Conservation (phyloP, 2,113 vertebrate genomes). For the Bolborhynchus lineola region DNA sequence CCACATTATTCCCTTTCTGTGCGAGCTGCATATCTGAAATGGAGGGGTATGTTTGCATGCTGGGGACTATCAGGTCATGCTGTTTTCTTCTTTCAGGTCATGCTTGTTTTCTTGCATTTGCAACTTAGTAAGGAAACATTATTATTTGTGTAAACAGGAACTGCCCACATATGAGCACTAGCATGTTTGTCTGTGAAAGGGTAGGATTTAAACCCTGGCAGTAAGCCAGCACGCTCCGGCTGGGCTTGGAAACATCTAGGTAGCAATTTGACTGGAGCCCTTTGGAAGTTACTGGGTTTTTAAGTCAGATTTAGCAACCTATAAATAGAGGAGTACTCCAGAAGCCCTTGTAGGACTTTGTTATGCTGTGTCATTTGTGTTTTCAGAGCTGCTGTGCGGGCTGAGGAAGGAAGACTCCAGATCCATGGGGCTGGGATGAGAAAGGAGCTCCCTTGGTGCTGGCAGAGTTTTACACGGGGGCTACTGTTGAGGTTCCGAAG, state of each 20-base stretch:
- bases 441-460: background rate
- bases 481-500: background rate
- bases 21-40: background rate
- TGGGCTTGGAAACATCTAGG: slow-evolving; percentile 40
- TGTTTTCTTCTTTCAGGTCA: background rate
- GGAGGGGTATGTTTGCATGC: background rate
- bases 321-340: slow-evolving; percentile 52
- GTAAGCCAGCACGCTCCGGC: background rate
- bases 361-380: slow-evolving; percentile 49
- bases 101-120: slow-evolving; percentile 14
- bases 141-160: slow-evolving; percentile 28
- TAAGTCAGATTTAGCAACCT: slow-evolving; percentile 15
- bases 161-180: background rate
- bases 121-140: background rate
- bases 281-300: background rate
- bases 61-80: background rate
- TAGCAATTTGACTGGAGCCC: slow-evolving; percentile 45
- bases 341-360: background rate
- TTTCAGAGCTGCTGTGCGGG: slow-evolving; percentile 8
- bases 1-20: background rate
- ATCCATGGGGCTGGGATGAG: background rate
- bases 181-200: slow-evolving; percentile 10
- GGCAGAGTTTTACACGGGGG: background rate
- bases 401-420: background rate
- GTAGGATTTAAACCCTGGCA: slow-evolving; percentile 24